Conservation (phyloP, 2,797 vertebrate genomes). For the Amphiprion clarkii region DNA sequence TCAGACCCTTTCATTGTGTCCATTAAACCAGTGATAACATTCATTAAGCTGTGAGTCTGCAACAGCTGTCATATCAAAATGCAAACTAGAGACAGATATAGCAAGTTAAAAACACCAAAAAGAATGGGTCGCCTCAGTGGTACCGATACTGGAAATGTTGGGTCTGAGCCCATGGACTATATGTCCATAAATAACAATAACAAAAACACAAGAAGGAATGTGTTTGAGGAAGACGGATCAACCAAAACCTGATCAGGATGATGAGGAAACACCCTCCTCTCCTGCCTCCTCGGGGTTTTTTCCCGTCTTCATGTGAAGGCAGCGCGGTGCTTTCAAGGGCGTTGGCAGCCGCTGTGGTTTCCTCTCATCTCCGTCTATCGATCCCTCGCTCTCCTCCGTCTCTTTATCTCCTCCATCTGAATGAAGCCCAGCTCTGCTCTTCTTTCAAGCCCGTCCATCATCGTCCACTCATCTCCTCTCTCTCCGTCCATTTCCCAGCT, state of each 20-base stretch:
- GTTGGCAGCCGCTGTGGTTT: conserved; percentile 42
- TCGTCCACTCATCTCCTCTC: conserved; percentile 14
- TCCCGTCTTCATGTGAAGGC: conserved; percentile 42
- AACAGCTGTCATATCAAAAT: no score
- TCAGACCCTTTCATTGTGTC: no score
- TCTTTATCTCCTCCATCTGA: conserved; percentile 11
- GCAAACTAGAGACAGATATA: no score
- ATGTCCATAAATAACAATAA: no score
- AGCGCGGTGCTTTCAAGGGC: conserved; percentile 52
- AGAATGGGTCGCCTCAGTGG: no score
- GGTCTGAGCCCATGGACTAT: no score
- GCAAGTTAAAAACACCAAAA: no score
- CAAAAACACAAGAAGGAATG: no score
- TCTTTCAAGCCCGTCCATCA: conserved; percentile 39
- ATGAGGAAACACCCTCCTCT: no score
- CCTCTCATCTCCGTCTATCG: conserved; percentile 28
- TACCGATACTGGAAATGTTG: no score
- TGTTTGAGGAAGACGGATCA: background rate
- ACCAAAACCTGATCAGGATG: background rate
- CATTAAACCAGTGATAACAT: no score
- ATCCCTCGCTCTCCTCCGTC: background rate
- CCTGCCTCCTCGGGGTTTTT: background rate
- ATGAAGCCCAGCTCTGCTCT: conserved; percentile 36
- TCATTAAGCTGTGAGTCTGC: no score
- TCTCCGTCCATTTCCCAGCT: background rate